A percentile compares a stretch with the other conserved stretches of the same genome.
phyloP scores from a whole-genome alignment of 2,113 vertebrate genomes.

The Xerus inauris region DNA sequence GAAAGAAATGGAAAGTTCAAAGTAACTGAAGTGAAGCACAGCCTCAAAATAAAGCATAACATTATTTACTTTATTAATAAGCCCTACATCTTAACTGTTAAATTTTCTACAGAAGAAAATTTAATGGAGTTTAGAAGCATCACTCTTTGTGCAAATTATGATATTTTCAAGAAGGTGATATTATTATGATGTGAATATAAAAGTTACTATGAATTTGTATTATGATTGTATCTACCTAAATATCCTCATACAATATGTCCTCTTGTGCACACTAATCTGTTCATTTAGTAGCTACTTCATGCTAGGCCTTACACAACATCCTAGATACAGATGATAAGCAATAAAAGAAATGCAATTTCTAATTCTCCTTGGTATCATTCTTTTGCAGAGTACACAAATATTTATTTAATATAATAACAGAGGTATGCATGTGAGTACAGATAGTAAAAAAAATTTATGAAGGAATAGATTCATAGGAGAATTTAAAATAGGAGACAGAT shows the following conservation, averaged over 20 bases:
- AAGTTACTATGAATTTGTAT: not conserved
- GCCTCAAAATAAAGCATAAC: not conserved
- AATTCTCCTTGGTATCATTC: not conserved
- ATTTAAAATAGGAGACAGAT: not conserved
- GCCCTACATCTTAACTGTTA: not conserved
- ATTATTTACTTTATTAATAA: not conserved
- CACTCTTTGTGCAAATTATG: not conserved
- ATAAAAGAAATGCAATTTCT: not conserved
- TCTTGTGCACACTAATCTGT: not conserved
- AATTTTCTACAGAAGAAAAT: not conserved
- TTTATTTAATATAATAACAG: not conserved
- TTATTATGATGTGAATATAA: not conserved
- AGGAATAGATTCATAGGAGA: not conserved
- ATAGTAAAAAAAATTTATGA: not conserved
- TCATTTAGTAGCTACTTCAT: not conserved
- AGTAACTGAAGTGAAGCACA: not conserved
- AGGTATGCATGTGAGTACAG: not conserved
- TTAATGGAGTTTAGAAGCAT: not conserved
- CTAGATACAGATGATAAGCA: not conserved
- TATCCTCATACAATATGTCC: not conserved
- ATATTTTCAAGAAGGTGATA: not conserved
- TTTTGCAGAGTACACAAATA: not conserved
- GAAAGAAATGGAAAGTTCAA: not conserved
- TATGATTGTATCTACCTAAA: not conserved
- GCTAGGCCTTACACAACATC: not conserved